Evolutionary conservation across 2,888 invertebrate species (phyloP), one percentile per base, ranked within the genome.

Genomic region (Lamellibrachia satsuma): DNA sequence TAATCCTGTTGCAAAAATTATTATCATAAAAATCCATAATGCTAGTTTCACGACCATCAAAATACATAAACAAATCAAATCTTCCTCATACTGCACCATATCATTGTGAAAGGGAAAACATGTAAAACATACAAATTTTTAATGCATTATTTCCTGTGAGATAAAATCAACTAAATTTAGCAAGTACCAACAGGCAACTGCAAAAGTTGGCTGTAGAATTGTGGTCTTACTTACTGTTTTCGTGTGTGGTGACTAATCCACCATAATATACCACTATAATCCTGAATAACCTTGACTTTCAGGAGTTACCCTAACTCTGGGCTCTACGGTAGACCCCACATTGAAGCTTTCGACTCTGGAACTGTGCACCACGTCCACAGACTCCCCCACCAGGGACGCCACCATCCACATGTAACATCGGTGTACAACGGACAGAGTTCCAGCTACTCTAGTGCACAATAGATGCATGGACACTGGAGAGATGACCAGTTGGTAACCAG

Each of bases 231-330:
- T 39, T 39, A 39, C 39, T 39, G 39, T 39, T 39, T 1, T 39
- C 39, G 39, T 39, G 39, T 39, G 39, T 75, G 4, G 15, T 22
- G 75, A 75, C n/a, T 75, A 22, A 75, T 15, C 6, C n/a, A 75
- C 6, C 22, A 75, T 75, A n/a, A 22, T 75, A 4, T 22, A 22
- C n/a, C n/a, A 75, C 39, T 39, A 39, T 39, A 39, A 39, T 39
- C 39, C 75, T 75, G 75, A 75, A 75, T 22, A 75, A 22, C 75
- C 15, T 75, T 75, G 6, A 75, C 75, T 75, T 75, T 15, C 75
- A 75, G 75, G 75, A 75, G 75, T 15, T 75, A 75, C 75, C 75
- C 75, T 22, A 75, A 75, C 75, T 75, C 75, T 75, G 75, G 75
- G 22, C 75, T 75, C 22, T 75, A 75, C 6, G 75, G 75, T 15